Evolutionary conservation across 1,140 invertebrate species (phyloP), one percentile per base, ranked within the genome.

Genomic region (Leptestheria dahalacensis): DNA sequence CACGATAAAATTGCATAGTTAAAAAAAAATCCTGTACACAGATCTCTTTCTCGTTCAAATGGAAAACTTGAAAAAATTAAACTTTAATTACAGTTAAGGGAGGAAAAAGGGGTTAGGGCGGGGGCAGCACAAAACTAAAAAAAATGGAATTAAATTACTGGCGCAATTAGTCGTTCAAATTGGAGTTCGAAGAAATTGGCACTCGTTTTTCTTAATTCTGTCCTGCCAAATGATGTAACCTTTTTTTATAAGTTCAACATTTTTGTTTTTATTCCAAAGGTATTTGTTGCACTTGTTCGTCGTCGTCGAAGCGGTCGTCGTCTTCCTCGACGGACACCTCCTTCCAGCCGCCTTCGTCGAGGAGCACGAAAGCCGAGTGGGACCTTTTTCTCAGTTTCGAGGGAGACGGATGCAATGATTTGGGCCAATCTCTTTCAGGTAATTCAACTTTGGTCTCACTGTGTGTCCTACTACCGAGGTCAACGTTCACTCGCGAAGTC

Each of bases 291-390:
- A 55, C 33, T 41, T 41, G 6, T 41, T 41, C 0, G 28, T 3
- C 2, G 53, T 18, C n/a, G 53, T 25, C 2, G 53, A 25, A 10
- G 23, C 23, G 10, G 3, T 33, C 26, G 53, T 18, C 53, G 33
- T 41, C 33, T 6, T 55, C n/a, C 12, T 21, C 24, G 15, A 49
- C 18, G 21, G 29, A 18, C 57, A 60, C 58, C 6, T 60, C 58
- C 33, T 52, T 26, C 58, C 58, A 60, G 12, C 58, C 58, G 49
- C 58, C 58, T 24, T 48, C 47, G 2, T 53, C 58, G 18, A n/a
- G 48, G 9, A 26, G 58, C 18, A 60, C 52, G 58, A 53, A 60
- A 29, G 58, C 58, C 24, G 58, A 28, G 10, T 49, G 58, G n/a
- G 53, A 55, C 10, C 26, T 15, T 4, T 25, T n/a, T 12, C 20